phyloP scores from a whole-genome alignment of 1,140 invertebrate genomes.

The Tetragnatha versicolor region DNA sequence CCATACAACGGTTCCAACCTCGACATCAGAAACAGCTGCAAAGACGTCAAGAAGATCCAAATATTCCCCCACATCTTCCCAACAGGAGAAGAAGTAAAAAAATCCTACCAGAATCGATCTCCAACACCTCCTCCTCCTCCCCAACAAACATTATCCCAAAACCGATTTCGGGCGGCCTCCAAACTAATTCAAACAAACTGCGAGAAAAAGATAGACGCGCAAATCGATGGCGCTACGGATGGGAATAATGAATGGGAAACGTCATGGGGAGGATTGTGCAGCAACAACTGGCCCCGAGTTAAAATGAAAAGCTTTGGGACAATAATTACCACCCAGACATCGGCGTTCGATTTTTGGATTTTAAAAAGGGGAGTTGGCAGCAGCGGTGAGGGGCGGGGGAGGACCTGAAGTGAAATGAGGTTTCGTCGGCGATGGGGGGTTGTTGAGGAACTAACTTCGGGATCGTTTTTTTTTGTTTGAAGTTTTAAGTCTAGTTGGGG shows the following conservation, averaged over 20 bases:
- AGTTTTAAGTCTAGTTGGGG: no score
- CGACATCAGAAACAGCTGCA: no score
- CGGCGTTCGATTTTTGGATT: slow-evolving; percentile 28
- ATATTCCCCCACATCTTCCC: no score
- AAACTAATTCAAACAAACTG: slow-evolving; percentile 45
- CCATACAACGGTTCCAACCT: no score
- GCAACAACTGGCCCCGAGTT: slow-evolving; percentile 14
- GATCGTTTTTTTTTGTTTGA: neutral
- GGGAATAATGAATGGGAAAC: slow-evolving; percentile 45
- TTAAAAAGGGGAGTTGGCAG: neutral
- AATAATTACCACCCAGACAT: neutral
- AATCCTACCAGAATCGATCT: no score
- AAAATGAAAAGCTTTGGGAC: neutral
- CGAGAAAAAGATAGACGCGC: neutral
- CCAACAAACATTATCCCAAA: slow-evolving; percentile 28
- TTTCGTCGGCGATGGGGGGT: neutral
- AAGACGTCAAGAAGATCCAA: no score
- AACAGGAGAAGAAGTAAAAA: no score
- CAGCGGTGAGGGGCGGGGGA: neutral
- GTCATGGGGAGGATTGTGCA: slow-evolving; percentile 5
- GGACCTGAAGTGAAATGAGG: neutral
- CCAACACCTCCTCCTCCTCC: no score
- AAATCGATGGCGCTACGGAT: slow-evolving; percentile 11
- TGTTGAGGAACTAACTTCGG: no score
- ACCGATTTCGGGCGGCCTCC: neutral